phyloP scores from a whole-genome alignment of 2,797 vertebrate genomes.

The Odontamblyopus lacepedii region DNA sequence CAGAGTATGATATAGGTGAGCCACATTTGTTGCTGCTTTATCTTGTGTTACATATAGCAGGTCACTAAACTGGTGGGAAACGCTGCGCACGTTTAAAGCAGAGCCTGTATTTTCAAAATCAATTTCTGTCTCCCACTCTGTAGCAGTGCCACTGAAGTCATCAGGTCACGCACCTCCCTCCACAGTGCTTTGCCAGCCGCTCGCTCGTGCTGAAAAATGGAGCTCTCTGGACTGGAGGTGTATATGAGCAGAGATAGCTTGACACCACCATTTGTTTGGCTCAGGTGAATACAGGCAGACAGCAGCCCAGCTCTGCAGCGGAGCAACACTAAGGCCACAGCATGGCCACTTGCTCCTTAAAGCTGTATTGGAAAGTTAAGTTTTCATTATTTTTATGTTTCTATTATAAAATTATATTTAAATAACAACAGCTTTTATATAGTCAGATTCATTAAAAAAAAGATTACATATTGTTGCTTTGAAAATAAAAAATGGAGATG shows the following conservation, averaged over 20 bases:
- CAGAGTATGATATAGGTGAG: slow-evolving; percentile 27
- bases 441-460: too few relatives aligned
- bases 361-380: slow-evolving; percentile 10
- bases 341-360: slow-evolving; percentile 69
- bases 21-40: slow-evolving; percentile 36
- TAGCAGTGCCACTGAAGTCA: slow-evolving; percentile 69
- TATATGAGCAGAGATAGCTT: slow-evolving; percentile 75
- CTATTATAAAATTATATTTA: background rate
- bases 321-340: slow-evolving; percentile 65
- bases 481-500: too few relatives aligned
- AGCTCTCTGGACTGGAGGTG: slow-evolving; percentile 67
- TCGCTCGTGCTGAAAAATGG: slow-evolving; percentile 73
- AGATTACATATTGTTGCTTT: too few relatives aligned
- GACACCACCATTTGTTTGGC: slow-evolving; percentile 78
- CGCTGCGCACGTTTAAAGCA: slow-evolving; percentile 40
- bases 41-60: slow-evolving; percentile 23
- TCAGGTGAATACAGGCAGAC: slow-evolving; percentile 76
- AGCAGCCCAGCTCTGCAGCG: slow-evolving; percentile 61
- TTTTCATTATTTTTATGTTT: background rate
- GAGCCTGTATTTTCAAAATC: slow-evolving; percentile 64
- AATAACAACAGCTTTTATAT: too few relatives aligned
- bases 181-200: slow-evolving; percentile 61
- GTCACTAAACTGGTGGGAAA: slow-evolving; percentile 48
- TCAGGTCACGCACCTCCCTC: slow-evolving; percentile 69
- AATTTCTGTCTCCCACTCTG: slow-evolving; percentile 69